phyloP scores from a whole-genome alignment of 2,113 vertebrate species.

The Rhynchomys soricoides region DNA sequence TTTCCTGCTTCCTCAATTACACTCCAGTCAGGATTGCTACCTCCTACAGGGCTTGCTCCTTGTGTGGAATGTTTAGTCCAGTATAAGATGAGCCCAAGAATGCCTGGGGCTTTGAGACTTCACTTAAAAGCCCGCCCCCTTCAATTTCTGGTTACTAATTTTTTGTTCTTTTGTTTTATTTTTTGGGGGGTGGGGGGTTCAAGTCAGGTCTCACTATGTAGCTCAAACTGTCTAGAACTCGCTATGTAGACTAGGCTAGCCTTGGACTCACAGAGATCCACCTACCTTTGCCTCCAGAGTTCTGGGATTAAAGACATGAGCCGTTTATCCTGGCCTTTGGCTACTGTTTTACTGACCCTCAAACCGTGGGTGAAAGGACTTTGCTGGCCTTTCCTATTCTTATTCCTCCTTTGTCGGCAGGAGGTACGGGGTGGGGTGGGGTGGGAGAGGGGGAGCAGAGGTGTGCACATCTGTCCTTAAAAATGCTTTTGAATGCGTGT shows the following conservation, averaged over 20 bases:
- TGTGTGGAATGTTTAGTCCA: background rate
- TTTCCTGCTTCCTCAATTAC: too few species aligned
- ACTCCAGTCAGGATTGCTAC: background rate
- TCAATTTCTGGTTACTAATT: background rate
- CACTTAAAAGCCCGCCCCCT: fast-evolving
- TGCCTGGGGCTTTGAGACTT: background rate
- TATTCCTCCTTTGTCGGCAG: background rate
- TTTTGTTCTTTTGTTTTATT: background rate
- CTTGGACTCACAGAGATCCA: background rate
- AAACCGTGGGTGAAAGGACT: background rate
- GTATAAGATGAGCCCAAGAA: background rate
- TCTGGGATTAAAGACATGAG: background rate
- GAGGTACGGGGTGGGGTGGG: background rate
- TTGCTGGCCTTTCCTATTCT: too few species aligned
- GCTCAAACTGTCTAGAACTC: background rate
- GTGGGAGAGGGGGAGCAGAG: background rate
- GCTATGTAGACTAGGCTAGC: background rate
- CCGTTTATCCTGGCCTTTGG: background rate
- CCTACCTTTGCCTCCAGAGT: background rate
- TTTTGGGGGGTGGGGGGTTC: too few species aligned
- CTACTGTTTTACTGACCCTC: background rate
- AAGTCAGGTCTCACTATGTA: background rate
- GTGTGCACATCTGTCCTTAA: background rate
- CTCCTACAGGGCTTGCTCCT: background rate
- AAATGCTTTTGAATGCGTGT: fast-evolving